Base-by-base conservation (phyloP, 1,140 invertebrate species). In the Cydia fagiglandana region DNA sequence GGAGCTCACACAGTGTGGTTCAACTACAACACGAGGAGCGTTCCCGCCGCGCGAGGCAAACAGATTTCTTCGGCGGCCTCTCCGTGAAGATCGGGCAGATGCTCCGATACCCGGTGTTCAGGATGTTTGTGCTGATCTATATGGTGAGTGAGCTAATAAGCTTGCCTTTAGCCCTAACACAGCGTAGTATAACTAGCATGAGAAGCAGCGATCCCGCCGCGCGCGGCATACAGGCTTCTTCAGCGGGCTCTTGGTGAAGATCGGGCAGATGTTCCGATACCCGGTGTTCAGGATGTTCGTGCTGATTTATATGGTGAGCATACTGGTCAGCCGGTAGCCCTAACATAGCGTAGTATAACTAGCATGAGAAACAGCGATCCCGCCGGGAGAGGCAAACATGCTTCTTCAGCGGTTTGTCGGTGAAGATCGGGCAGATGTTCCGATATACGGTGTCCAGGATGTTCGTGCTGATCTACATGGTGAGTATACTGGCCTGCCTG, bases 61-160 rank as follows among this genome's bases (percentile, higher is more conserved):
- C 20, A 0, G 56, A 20, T 9, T 61, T 61, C 56, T 24, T 61
- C 20, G 7, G 56, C 17, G 56, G 56, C 0, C 20, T 96, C 96
- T 74, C 91, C 97, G 75, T 92, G 96, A 61, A 24, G 75, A 94
- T 96, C 13, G 97, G 96, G 10, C 94, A 96, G 7, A 96, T 97
- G 89, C 91, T 97, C 76, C 89, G 96, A 77, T 96, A 97, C 91
- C 97, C 97, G 0, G 89, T 97, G 50, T 95, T 96, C 9, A 94
- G 97, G 86, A 94, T 97, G 73, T 95, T 97, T 86, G 94, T 97
- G 24, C 94, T 98, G 73, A 89, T 95, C 80, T 98, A 98, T 80
- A 88, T 24, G 24, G 24, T 24, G 0, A 24, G 24, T 24, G 24
- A 24, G 2, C 24, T 24, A 24, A n/a, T n/a, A n/a, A n/a, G 24